Conservation (phyloP, 1,140 invertebrate genomes). For the Mactra quadrangularis region DNA sequence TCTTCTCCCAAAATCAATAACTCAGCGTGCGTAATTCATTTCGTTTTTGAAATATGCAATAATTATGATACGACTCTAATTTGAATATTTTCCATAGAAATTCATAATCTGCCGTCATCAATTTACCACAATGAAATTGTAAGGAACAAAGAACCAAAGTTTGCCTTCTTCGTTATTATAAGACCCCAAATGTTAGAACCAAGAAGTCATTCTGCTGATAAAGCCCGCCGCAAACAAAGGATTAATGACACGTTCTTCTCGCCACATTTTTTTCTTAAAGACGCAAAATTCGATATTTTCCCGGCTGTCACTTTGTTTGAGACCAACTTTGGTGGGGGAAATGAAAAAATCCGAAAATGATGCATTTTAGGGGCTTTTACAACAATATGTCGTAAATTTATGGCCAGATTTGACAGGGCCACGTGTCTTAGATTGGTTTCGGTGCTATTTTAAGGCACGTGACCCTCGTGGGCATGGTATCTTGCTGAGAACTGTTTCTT, state of each 20-base stretch:
- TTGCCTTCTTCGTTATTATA: slow-evolving; percentile 10
- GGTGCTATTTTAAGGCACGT: slow-evolving; percentile 44
- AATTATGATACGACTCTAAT: slow-evolving; percentile 54
- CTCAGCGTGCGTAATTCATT: slow-evolving; percentile 10
- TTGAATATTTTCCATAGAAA: slow-evolving; percentile 57
- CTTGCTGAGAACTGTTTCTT: not conserved
- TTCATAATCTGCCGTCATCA: slow-evolving; percentile 55
- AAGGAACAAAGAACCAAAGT: slow-evolving; percentile 53
- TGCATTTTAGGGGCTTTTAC: slow-evolving; percentile 29
- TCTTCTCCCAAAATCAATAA: slow-evolving; percentile 40
- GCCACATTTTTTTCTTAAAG: slow-evolving; percentile 49
- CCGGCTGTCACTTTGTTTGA: slow-evolving; percentile 48
- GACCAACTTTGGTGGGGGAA: slow-evolving; percentile 24
- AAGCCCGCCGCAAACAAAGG: slow-evolving; percentile 55
- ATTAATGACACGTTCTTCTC: slow-evolving; percentile 45
- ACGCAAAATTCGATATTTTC: slow-evolving; percentile 46
- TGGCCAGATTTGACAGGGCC: slow-evolving; percentile 29
- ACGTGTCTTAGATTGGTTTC: slow-evolving; percentile 40
- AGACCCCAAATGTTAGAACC: slow-evolving; percentile 23
- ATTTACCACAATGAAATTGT: slow-evolving; percentile 21
- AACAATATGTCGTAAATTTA: slow-evolving; percentile 59
- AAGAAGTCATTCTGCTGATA: slow-evolving; percentile 49
- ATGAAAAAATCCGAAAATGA: slow-evolving; percentile 1
- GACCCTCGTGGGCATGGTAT: slow-evolving; percentile 30
- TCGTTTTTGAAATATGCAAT: slow-evolving; percentile 53